These are phyloP conservation scores for Vulpes lagopus DNA, from an alignment of 2,113 vertebrate species.

Conservation along the genomic window DNA sequence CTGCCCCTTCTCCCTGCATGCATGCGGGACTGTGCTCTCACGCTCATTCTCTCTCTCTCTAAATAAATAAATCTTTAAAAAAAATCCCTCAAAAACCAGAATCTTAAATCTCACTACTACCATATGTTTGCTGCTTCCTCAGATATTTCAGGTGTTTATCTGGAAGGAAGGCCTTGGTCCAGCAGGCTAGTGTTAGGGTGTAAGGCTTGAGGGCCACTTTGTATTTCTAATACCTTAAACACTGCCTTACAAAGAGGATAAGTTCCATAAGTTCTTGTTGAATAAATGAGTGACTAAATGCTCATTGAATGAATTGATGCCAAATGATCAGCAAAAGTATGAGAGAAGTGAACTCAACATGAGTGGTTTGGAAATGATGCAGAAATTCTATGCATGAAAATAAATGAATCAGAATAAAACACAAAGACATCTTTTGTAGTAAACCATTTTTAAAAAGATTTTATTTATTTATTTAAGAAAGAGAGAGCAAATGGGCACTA, in stretches of 20 bases:
- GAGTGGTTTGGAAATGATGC: not conserved
- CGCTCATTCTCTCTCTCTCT: not conserved
- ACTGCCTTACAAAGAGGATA: not conserved
- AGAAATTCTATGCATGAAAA: not conserved
- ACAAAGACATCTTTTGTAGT: not conserved
- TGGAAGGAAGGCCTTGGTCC: not conserved
- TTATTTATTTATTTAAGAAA: not conserved
- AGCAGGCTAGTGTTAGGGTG: not conserved
- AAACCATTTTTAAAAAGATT: not conserved
- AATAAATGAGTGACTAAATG: not conserved
- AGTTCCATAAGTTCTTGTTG: not conserved
- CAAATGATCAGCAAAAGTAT: not conserved
- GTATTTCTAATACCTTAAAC: not conserved
- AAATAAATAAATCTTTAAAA: not conserved
- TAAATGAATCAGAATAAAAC: not conserved
- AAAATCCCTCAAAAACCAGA: not conserved
- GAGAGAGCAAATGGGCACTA: not conserved
- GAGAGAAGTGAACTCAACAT: not conserved
- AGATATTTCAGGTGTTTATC: too few relatives aligned
- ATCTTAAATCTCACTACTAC: not conserved
- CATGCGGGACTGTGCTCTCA: too few relatives aligned
- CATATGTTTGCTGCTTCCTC: not conserved
- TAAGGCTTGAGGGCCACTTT: not conserved
- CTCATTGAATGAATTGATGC: not conserved
- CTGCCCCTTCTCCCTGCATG: too few relatives aligned